Evolutionary conservation across 1,140 invertebrate species (phyloP).

Genomic region (Anoplolepis gracilipes): DNA sequence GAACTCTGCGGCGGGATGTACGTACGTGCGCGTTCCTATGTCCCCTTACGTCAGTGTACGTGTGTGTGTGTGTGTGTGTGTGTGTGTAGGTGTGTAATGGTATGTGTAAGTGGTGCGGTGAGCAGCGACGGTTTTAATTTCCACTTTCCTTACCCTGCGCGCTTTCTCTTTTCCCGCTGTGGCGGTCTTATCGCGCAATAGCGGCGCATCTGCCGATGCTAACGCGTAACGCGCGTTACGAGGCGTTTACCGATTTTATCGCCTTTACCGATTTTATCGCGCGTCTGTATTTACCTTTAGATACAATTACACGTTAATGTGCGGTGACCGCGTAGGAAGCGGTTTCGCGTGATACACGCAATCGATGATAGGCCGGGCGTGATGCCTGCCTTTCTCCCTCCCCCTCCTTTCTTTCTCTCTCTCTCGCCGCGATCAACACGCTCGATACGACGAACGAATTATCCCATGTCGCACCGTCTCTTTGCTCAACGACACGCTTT

Average conservation of each 20-base stretch:
- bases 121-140: slow-evolving; percentile 70
- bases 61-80: too few relatives aligned
- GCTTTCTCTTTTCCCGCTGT: slow-evolving; percentile 21
- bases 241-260: slow-evolving; percentile 63
- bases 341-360: slow-evolving; percentile 58
- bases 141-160: slow-evolving; percentile 42
- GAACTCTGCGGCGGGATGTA: slow-evolving; percentile 26
- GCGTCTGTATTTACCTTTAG: slow-evolving; percentile 62
- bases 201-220: slow-evolving; percentile 30
- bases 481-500: slow-evolving; percentile 21
- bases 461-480: slow-evolving; percentile 21
- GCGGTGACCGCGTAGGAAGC: slow-evolving; percentile 48
- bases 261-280: slow-evolving; percentile 63
- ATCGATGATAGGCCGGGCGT: slow-evolving; percentile 40
- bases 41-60: not conserved
- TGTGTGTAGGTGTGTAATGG: not conserved
- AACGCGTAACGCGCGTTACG: slow-evolving; percentile 54
- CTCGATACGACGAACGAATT: slow-evolving; percentile 41
- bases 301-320: slow-evolving; percentile 59
- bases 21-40: too few relatives aligned
- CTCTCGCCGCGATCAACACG: slow-evolving; percentile 25
- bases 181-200: slow-evolving; percentile 14
- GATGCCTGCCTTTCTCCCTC: not conserved
- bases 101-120: not conserved
- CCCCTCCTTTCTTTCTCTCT: too few relatives aligned